Base-by-base conservation (phyloP, 2,113 vertebrate genomes). In the Terrapene triunguis region DNA sequence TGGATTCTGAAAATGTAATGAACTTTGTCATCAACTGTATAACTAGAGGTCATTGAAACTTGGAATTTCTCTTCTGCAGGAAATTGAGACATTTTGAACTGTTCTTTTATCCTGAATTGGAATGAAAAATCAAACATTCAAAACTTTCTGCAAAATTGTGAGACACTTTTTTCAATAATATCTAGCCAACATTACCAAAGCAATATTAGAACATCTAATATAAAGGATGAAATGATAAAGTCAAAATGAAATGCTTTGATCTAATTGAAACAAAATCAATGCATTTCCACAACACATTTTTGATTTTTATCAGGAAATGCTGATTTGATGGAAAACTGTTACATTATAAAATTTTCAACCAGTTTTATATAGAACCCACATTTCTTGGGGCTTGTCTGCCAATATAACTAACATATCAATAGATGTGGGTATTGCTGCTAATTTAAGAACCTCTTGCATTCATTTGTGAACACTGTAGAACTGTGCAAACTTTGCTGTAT, bases 401-500 rank as follows among this genome's bases (percentile, higher is more conserved):
- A 11, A 10, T 74, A 35, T 11, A 78, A 48, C 48, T 51, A 24
- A 0, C 4, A 35, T 5, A 8, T 50, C 54, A 59, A 76, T 48
- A 59, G 12, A 84, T 51, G 10, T 24, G 4, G 0, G 3, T 8
- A 10, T 1, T 91, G 25, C 57, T 59, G 24, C 10, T 29, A 59
- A 59, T 29, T 59, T 27, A 59, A 59, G 51, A 53, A 59, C 10
- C 10, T 29, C 25, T 59, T 29, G 25, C 11, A 59, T 29, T 89
- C 14, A 3, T 29, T 19, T 51, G 7, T n/a, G 57, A 0, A 0
- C 21, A 25, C 0, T 22, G 55, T 76, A 50, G 38, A 85, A 13
- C 25, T 47, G 24, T 29, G 17, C 3, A 90, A 80, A 84, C 27
- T 80, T 89, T 87, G 89, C 10, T 5, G 3, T 35, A 59, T 59